Evolutionary conservation across 2,113 vertebrate species (phyloP), one percentile per base, ranked within the genome.

Genomic region (Gadus macrocephalus): DNA sequence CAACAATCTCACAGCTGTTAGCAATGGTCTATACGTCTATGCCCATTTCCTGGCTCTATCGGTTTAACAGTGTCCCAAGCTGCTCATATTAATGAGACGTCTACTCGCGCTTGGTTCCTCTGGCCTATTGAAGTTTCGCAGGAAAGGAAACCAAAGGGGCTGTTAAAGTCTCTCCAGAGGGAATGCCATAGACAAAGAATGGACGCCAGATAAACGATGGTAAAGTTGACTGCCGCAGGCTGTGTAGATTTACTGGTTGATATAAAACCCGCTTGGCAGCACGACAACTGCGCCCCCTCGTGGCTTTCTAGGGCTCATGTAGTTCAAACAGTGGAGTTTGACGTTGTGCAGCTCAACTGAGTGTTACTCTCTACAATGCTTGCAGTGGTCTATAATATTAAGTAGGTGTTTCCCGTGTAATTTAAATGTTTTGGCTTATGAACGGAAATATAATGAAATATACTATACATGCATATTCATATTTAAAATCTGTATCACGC

Each of bases 1-100:
- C 42, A 9, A n/a, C 16, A 8, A 31, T 3, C 16, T 15, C 71
- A 70, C 78, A 78, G 74, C 76, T 81, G 78, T 53, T 72, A 35
- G 76, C n/a, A 17, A 9, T 11, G 20, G 56, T 19, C 58, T 59
- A 59, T 59, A 59, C 17, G 58, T 59, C 17, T 19, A 19, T 63
- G 61, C 61, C 61, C 25, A 16, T 27, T 62, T 17, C 17, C 62
- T 28, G 15, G 4, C 14, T 62, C 60, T 62, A 62, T 62, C 22
- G 60, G 60, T 22, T 62, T n/a, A 17, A 17, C 58, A 5, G 61
- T 25, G 62, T 17, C 27, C 27, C 27, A 64, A 17, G 27, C 38
- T n/a, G 62, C 35, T 19, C 60, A 62, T 62, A 35, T 35, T 64
- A 64, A 64, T 64, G 60, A 62, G 62, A 35, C 28, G 15, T 63